These are phyloP conservation scores for Heliothis peltigera DNA, from an alignment of 2,888 invertebrate species.

Conservation along the genomic window DNA sequence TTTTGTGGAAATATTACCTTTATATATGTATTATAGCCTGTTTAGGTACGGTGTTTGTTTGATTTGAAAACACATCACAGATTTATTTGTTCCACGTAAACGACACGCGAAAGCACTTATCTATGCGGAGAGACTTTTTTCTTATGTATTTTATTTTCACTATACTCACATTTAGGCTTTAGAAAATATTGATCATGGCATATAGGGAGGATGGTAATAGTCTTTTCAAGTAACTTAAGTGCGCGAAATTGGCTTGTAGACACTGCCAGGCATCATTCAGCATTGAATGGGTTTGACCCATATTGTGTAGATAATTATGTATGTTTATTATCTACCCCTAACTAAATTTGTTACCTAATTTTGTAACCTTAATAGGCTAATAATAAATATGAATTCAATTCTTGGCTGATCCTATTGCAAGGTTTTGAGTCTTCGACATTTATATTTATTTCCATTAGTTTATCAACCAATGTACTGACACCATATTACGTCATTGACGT, in stretches of 20 bases:
- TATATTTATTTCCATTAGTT: too few relatives aligned
- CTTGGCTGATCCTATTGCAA: too few relatives aligned
- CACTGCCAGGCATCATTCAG: neutral
- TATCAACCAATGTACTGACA: too few relatives aligned
- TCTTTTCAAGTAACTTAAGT: neutral
- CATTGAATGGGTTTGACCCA: neutral
- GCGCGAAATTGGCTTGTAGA: neutral
- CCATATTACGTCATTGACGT: too few relatives aligned
- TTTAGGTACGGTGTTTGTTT: conserved; percentile 52
- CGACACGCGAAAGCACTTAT: conserved; percentile 67
- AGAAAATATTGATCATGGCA: conserved; percentile 22
- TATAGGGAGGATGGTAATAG: neutral
- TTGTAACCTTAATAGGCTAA: too few relatives aligned
- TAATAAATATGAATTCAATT: too few relatives aligned
- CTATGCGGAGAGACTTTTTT: conserved; percentile 50
- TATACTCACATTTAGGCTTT: conserved; percentile 18
- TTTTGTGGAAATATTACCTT: conserved; percentile 24
- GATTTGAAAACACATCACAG: conserved; percentile 59
- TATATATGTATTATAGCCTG: conserved; percentile 31
- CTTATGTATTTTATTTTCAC: conserved; percentile 48
- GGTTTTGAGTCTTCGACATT: too few relatives aligned
- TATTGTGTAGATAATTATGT: too few relatives aligned
- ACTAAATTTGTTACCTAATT: too few relatives aligned
- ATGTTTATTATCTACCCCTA: too few relatives aligned
- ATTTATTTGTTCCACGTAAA: conserved; percentile 62